A percentile compares a stretch with the other conserved stretches of the same genome.
Evolutionary conservation across 2,113 vertebrate genomes (phyloP).

Genomic region (Lasiurus borealis): DNA sequence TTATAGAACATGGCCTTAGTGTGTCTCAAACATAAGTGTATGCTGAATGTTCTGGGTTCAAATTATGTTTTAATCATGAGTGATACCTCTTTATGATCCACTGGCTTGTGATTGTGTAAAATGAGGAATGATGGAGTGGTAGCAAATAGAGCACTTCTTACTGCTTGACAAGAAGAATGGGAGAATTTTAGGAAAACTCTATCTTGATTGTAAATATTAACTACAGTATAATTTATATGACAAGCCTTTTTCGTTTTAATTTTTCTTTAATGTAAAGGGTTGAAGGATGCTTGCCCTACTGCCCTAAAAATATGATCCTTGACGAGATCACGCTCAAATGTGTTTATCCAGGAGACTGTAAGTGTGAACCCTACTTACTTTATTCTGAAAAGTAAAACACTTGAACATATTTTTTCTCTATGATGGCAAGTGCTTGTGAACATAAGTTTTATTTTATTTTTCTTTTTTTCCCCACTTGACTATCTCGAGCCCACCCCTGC

Average conservation of each 20-base stretch:
- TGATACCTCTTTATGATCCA: neutral
- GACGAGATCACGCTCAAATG: slow-evolving; percentile 97
- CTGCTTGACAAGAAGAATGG: neutral
- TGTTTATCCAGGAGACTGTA: slow-evolving; percentile 97
- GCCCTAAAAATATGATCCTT: slow-evolving; percentile 96
- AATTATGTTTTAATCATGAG: neutral
- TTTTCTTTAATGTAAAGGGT: slow-evolving; percentile 88
- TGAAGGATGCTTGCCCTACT: slow-evolving; percentile 97
- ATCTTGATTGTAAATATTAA: neutral
- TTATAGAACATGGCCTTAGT: neutral
- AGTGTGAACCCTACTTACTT: slow-evolving; percentile 84
- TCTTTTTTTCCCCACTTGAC: too few species aligned
- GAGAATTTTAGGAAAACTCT: neutral
- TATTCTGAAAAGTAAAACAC: slow-evolving; percentile 2
- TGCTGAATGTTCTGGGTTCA: neutral
- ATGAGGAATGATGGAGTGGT: neutral
- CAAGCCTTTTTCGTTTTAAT: slow-evolving; percentile 17
- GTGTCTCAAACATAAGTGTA: neutral
- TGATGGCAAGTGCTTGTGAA: neutral
- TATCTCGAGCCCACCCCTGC: too few species aligned
- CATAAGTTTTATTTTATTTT: neutral
- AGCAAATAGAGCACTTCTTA: neutral
- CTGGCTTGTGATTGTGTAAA: neutral
- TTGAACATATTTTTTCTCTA: neutral
- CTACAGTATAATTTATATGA: neutral